phyloP scores from a whole-genome alignment of 2,888 invertebrate genomes.

The Cheilosia soror region DNA sequence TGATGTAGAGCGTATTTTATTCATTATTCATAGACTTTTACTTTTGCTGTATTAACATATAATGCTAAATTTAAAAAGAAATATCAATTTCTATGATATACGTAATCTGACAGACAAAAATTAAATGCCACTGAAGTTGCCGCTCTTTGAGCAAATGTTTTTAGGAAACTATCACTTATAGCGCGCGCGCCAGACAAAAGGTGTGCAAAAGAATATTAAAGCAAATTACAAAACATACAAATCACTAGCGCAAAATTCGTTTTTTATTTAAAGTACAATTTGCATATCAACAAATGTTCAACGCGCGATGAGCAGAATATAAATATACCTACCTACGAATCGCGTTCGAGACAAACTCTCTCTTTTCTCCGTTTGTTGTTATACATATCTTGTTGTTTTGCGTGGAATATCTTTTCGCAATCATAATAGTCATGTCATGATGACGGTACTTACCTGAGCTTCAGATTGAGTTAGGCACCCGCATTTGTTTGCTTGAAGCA shows the following conservation, averaged over 20 bases:
- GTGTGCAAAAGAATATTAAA: constrained; percentile 31
- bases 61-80: constrained; percentile 5
- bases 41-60: constrained; percentile 41
- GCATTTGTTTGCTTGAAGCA: background rate
- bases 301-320: constrained; percentile 36
- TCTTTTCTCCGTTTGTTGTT: constrained; percentile 40
- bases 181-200: constrained; percentile 11
- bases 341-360: constrained; percentile 40
- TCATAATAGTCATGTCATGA: constrained; percentile 25
- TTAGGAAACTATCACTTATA: constrained; percentile 4
- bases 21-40: constrained; percentile 59
- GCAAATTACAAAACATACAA: constrained; percentile 38
- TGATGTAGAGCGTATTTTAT: constrained; percentile 7
- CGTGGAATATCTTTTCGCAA: constrained; percentile 21
- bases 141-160: constrained; percentile 1
- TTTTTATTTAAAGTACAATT: constrained; percentile 28
- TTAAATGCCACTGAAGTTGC: constrained; percentile 13
- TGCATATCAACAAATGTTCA: constrained; percentile 56
- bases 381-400: constrained; percentile 19
- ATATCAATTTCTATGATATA: constrained; percentile 29
- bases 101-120: constrained; percentile 15
- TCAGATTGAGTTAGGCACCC: constrained; percentile 17
- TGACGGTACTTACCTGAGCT: background rate
- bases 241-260: constrained; percentile 18
- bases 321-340: constrained; percentile 20